These are phyloP conservation scores for Euglossa dilemma DNA, from an alignment of 1,140 invertebrate genomes.

Conservation along the genomic window DNA sequence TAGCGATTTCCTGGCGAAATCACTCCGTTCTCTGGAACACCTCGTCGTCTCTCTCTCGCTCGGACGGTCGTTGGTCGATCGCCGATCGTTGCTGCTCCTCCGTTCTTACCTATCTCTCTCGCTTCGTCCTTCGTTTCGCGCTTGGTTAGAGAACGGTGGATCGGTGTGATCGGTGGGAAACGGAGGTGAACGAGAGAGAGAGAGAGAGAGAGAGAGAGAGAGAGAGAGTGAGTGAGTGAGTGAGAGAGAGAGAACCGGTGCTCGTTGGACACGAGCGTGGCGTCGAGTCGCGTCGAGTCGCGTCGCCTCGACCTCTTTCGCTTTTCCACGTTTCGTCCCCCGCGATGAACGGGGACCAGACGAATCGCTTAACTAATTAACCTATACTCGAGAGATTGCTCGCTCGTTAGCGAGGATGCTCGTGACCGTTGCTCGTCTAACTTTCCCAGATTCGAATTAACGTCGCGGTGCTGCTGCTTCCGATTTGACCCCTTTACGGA, in stretches of 20 bases:
- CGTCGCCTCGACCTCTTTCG: slow-evolving; percentile 6
- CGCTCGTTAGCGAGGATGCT: background rate
- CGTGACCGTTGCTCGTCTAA: background rate
- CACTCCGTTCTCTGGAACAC: background rate
- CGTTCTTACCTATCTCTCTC: background rate
- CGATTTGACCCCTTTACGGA: slow-evolving; percentile 12
- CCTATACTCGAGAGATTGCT: background rate
- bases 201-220: no score
- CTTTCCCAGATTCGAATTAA: background rate
- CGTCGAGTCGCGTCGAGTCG: background rate
- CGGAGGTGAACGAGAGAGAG: no score
- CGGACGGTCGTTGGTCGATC: background rate
- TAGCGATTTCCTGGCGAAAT: background rate
- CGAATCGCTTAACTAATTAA: background rate
- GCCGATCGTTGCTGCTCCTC: no score
- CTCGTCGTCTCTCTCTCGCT: no score
- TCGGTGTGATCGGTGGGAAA: no score
- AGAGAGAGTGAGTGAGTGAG: no score
- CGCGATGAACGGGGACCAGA: background rate
- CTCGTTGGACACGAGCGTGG: background rate
- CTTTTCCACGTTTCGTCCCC: background rate
- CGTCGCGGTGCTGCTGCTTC: background rate
- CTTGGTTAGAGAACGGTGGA: background rate
- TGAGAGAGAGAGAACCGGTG: no score
- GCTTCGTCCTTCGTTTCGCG: background rate